Conservation (phyloP, 2,888 invertebrate genomes). For the Hymenopus coronatus region DNA sequence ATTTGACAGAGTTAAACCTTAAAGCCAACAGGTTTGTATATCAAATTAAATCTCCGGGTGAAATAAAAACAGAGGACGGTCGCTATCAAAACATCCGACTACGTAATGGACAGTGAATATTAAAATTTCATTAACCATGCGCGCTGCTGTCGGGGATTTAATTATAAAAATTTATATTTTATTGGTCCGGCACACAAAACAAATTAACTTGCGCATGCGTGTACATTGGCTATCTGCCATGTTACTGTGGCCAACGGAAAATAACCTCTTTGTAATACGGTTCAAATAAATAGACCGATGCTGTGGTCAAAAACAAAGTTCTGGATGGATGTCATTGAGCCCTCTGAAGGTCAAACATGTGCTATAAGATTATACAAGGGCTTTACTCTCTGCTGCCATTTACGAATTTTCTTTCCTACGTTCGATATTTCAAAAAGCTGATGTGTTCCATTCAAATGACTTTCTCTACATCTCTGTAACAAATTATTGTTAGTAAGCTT, state of each 20-base stretch:
- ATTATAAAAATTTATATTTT: not conserved
- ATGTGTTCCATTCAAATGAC: too few relatives aligned
- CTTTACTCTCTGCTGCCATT: too few relatives aligned
- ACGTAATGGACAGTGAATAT: not conserved
- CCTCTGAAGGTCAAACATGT: too few relatives aligned
- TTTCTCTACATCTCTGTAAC: too few relatives aligned
- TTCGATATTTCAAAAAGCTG: too few relatives aligned
- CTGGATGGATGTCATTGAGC: not conserved
- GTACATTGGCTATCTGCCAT: too few relatives aligned
- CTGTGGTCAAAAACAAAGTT: not conserved
- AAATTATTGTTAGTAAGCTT: too few relatives aligned
- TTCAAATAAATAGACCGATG: not conserved
- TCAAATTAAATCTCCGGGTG: not conserved
- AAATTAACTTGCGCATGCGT: not conserved
- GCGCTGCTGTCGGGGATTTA: not conserved
- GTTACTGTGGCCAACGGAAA: not conserved
- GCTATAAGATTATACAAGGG: too few relatives aligned
- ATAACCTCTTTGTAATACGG: not conserved
- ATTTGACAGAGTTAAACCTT: not conserved
- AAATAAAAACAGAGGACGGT: not conserved
- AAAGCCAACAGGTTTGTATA: not conserved
- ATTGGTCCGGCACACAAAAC: not conserved
- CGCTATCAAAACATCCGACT: not conserved
- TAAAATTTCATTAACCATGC: not conserved
- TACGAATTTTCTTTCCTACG: too few relatives aligned